A percentile compares a stretch with the other conserved stretches of the same genome.
Evolutionary conservation across 2,797 vertebrate genomes (phyloP).

Genomic region (Phrynocephalus forsythii): DNA sequence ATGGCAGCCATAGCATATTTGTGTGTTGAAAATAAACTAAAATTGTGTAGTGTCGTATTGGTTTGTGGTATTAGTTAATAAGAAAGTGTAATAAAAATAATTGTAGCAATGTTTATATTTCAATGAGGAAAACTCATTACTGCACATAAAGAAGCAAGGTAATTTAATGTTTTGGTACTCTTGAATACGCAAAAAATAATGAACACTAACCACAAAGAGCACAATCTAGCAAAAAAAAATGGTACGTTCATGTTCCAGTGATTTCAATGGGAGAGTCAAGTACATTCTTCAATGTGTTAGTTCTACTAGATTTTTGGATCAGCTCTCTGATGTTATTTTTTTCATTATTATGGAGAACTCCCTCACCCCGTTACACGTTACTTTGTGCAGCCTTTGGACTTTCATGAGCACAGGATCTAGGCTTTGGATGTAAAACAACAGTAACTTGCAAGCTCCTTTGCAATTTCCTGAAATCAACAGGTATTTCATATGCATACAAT

Average conservation of each 20-base stretch:
- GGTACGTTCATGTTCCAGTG: neutral
- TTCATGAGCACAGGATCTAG: conserved; percentile 12
- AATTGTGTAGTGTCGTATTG: conserved; percentile 67
- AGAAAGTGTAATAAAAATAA: conserved; percentile 51
- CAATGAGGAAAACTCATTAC: conserved; percentile 56
- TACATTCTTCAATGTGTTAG: neutral
- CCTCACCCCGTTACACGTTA: neutral
- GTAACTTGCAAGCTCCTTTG: conserved; percentile 8
- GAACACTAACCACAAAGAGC: neutral
- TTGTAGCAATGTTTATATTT: conserved; percentile 43
- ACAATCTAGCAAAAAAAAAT: neutral
- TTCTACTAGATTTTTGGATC: conserved; percentile 26
- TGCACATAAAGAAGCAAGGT: conserved; percentile 52
- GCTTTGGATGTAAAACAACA: conserved; percentile 26
- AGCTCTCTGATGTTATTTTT: conserved; percentile 19
- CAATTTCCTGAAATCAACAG: conserved; percentile 29
- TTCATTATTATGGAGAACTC: conserved; percentile 3
- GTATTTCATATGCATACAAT: neutral
- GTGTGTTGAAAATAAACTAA: conserved; percentile 65
- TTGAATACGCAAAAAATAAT: conserved; percentile 19
- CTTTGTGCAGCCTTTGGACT: rapidly evolving
- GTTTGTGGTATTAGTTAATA: conserved; percentile 65
- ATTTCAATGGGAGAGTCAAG: neutral
- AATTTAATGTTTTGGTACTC: conserved; percentile 45
- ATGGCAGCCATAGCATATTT: conserved; percentile 53